Evolutionary conservation across 1,140 invertebrate species (phyloP), one percentile per base, ranked within the genome.

Genomic region (Drosophila jambulina): DNA sequence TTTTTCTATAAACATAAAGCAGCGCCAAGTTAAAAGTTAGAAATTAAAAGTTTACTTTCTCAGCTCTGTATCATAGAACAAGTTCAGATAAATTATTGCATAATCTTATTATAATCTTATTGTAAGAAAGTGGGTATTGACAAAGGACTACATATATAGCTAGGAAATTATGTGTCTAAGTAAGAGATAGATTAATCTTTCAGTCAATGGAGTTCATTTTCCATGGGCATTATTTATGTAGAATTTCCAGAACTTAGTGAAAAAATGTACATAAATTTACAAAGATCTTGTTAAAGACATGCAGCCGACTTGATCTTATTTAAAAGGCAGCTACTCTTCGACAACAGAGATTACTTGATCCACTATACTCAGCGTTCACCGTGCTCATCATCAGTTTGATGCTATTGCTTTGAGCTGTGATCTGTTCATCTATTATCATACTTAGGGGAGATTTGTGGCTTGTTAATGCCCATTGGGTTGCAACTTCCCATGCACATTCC

Each of bases 401-500:
- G 51, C n/a, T 8, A 3, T 10, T 8, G n/a, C 4, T 34, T 7
- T 6, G 0, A 34, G n/a, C 29, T 23, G 9, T 15, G 29, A 19
- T 36, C 13, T 36, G 2, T 10, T 6, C 32, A 23, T 23, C 8
- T 54, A 54, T 36, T 23, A 54, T 17, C 51, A 3, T 34, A 27
- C 27, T 34, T 23, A 36, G 36, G n/a, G 17, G 27, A 32, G 61
- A 60, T 64, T 43, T 64, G 38, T 64, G 29, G 56, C 27, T 64
- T 64, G 62, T 61, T 43, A 64, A 19, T 25, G 38, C 38, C 36
- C 62, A 48, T 48, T 65, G 19, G 34, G 25, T 25, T 4, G 19
- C 64, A 42, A 34, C 45, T 68, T 68, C 62, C 65, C 65, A 68
- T 25, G 45, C 19, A n/a, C 12, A 27, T 17, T 23, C 32, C 29